Evolutionary conservation across 2,888 invertebrate genomes (phyloP).

Genomic region (Anoplius nigerrimus): DNA sequence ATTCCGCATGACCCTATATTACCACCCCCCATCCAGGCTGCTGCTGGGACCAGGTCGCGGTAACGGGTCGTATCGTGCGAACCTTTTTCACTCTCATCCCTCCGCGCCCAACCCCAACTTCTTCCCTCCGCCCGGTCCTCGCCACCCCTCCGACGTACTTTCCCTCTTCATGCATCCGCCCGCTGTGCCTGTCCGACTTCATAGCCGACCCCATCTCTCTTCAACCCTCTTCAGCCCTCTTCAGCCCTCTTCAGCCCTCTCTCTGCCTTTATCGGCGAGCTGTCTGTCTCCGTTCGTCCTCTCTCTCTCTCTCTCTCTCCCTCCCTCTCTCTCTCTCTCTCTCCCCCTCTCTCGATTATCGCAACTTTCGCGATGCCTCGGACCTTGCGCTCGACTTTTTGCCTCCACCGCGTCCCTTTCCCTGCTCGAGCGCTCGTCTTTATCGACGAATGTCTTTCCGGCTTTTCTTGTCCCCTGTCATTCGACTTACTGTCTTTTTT

Average conservation of each 20-base stretch:
- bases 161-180: slow-evolving; percentile 4
- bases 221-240: too few relatives aligned
- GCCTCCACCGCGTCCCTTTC: background rate
- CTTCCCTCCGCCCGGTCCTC: background rate
- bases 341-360: too few relatives aligned
- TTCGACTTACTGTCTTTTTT: background rate
- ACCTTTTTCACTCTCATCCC: slow-evolving; percentile 12
- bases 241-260: too few relatives aligned
- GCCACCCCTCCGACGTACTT: background rate
- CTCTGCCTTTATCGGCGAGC: too few relatives aligned
- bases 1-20: slow-evolving; percentile 61
- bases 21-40: slow-evolving; percentile 24
- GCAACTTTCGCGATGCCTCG: background rate
- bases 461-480: background rate
- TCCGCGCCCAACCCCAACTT: background rate
- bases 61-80: slow-evolving; percentile 34
- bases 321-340: too few relatives aligned
- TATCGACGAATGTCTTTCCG: background rate
- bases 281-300: too few relatives aligned
- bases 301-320: too few relatives aligned
- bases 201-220: slow-evolving; percentile 2
- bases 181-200: background rate
- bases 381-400: slow-evolving; percentile 17
- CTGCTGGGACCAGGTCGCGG: slow-evolving; percentile 33
- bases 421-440: background rate